A percentile compares a stretch with the other conserved stretches of the same genome.
Evolutionary conservation across 2,888 invertebrate genomes (phyloP).

Genomic region (Heliconius ethilla): DNA sequence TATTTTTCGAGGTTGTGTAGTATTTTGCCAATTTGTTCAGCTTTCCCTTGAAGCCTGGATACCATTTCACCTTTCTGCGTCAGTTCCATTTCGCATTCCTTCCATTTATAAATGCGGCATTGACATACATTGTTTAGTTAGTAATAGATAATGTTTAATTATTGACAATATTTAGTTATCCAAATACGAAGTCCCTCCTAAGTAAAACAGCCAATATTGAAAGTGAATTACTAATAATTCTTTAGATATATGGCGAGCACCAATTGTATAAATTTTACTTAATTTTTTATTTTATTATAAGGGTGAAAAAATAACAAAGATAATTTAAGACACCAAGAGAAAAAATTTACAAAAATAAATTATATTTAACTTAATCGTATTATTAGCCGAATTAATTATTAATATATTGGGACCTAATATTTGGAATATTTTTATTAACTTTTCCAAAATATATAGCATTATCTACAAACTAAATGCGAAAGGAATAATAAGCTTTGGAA

Average conservation of each 20-base stretch:
- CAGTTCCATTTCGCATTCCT: constrained; percentile 97
- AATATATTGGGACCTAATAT: constrained; percentile 7
- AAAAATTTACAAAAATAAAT: background rate
- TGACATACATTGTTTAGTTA: constrained; percentile 75
- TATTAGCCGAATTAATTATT: background rate
- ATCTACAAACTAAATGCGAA: constrained; percentile 21
- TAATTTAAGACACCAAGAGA: no score
- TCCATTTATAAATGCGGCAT: constrained; percentile 75
- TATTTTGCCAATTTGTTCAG: constrained; percentile 96
- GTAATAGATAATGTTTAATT: constrained; percentile 50
- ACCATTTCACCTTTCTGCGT: constrained; percentile 98
- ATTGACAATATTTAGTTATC: background rate
- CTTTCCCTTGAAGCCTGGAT: constrained; percentile 96
- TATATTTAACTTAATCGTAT: background rate
- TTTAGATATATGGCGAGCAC: background rate
- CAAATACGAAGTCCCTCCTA: constrained; percentile 20
- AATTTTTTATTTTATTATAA: no score
- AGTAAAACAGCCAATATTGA: background rate
- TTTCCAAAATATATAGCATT: background rate
- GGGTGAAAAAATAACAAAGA: no score
- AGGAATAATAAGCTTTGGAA: constrained; percentile 27
- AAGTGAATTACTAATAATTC: background rate
- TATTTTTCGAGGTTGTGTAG: constrained; percentile 94
- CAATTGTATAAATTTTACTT: background rate
- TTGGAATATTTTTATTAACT: background rate